Conservation (phyloP, 1,140 invertebrate species). For the Nymphalis io region DNA sequence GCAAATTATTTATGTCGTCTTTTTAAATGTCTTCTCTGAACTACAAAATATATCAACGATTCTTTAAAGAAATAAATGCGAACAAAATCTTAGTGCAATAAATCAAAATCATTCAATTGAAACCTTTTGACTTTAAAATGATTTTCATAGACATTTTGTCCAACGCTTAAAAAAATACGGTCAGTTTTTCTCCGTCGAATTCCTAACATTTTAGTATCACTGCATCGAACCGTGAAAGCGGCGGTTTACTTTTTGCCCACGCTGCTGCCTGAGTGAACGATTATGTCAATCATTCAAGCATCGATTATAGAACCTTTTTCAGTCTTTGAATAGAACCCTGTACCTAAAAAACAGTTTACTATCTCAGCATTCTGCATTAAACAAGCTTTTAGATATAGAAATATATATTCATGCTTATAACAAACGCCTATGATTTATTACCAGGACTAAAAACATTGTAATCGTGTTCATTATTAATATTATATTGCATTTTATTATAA, state of each 20-base stretch:
- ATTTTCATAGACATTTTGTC: background rate
- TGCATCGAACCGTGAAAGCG: conserved; percentile 40
- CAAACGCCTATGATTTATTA: too few species aligned
- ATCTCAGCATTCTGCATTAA: too few species aligned
- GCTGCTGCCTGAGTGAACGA: conserved; percentile 27
- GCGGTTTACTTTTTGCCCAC: conserved; percentile 35
- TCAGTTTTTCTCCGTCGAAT: conserved; percentile 26
- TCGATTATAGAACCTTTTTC: conserved; percentile 20
- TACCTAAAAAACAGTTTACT: background rate
- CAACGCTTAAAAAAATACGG: conserved; percentile 8
- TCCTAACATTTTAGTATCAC: conserved; percentile 14
- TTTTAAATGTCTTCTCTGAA: background rate
- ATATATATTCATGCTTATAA: too few species aligned
- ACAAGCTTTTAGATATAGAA: too few species aligned
- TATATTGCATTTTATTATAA: too few species aligned
- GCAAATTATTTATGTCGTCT: background rate
- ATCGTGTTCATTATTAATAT: too few species aligned
- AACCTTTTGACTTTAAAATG: background rate
- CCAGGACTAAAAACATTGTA: too few species aligned
- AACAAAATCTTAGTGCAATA: background rate
- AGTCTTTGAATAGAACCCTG: background rate
- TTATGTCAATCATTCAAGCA: conserved; percentile 36
- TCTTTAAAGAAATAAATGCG: background rate
- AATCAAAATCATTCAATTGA: background rate
- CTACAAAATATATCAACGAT: too few species aligned